A percentile compares a stretch with the other conserved stretches of the same genome.
Conservation (phyloP, 2,797 vertebrate genomes). For the Helicolenus hilgendorfi region DNA sequence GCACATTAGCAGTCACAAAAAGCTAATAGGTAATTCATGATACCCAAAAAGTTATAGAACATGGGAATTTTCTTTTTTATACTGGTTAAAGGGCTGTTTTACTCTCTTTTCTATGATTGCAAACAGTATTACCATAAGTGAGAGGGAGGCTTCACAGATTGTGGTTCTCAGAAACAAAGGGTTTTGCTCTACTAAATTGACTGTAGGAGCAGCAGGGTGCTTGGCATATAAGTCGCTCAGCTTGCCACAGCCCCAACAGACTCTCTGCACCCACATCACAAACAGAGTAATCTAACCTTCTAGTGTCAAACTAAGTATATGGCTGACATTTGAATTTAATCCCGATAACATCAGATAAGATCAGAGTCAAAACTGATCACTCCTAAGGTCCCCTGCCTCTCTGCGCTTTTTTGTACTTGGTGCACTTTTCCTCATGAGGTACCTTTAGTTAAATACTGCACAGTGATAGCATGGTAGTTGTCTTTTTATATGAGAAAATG, state of each 20-base stretch:
- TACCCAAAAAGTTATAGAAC: not conserved
- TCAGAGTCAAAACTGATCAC: slow-evolving; percentile 86
- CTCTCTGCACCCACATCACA: slow-evolving; percentile 71
- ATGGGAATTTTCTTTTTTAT: not conserved
- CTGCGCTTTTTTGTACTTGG: not conserved
- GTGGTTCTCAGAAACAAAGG: slow-evolving; percentile 48
- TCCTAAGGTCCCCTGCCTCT: slow-evolving; percentile 51
- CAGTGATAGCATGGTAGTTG: not conserved
- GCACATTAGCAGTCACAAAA: not conserved
- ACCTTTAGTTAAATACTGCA: not conserved
- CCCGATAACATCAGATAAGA: slow-evolving; percentile 86
- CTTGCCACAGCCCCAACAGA: slow-evolving; percentile 73
- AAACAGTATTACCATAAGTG: slow-evolving; percentile 1
- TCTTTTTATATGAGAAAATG: not conserved
- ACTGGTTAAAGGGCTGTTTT: not conserved
- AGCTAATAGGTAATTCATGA: not conserved
- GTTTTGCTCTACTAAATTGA: slow-evolving; percentile 76
- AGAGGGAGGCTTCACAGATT: slow-evolving; percentile 34
- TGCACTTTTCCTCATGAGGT: slow-evolving; percentile 19
- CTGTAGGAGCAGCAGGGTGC: slow-evolving; percentile 73
- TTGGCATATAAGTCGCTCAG: slow-evolving; percentile 77
- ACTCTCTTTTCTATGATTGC: not conserved
- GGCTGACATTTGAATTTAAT: slow-evolving; percentile 89
- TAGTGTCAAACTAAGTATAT: slow-evolving; percentile 76
- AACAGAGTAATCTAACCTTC: slow-evolving; percentile 81